Conservation (phyloP, 2,113 vertebrate species). For the Psilopsiagon aurifrons region DNA sequence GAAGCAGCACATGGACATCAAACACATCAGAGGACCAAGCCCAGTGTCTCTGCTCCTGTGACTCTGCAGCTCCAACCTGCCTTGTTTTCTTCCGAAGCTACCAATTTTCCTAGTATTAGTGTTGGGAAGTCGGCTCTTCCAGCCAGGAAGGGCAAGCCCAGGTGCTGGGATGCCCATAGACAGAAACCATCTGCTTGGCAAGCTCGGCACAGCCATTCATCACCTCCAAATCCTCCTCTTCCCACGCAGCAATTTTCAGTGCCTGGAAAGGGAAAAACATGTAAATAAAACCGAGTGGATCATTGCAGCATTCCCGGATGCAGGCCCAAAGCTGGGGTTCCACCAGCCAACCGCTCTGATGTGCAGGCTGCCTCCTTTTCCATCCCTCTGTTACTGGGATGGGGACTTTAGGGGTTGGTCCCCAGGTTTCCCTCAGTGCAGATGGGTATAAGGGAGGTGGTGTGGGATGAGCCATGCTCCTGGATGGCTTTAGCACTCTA, state of each 20-base stretch:
- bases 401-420: background rate
- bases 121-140: background rate
- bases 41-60: rapidly evolving
- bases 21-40: background rate
- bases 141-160: background rate
- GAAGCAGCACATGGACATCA: background rate
- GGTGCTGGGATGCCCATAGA: background rate
- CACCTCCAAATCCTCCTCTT: background rate
- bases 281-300: background rate
- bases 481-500: background rate
- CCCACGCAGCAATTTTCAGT: background rate
- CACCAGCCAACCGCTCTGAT: background rate
- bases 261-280: background rate
- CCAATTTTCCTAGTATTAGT: background rate
- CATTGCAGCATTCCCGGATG: background rate
- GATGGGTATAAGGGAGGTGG: background rate
- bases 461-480: background rate
- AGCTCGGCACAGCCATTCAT: background rate
- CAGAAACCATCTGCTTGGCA: background rate
- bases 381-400: background rate
- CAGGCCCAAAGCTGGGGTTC: background rate
- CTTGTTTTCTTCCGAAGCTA: background rate
- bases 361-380: background rate
- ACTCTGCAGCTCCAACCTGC: background rate
- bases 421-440: background rate